phyloP scores from a whole-genome alignment of 1,140 invertebrate species.

The Phymorhynchus buccinoides region DNA sequence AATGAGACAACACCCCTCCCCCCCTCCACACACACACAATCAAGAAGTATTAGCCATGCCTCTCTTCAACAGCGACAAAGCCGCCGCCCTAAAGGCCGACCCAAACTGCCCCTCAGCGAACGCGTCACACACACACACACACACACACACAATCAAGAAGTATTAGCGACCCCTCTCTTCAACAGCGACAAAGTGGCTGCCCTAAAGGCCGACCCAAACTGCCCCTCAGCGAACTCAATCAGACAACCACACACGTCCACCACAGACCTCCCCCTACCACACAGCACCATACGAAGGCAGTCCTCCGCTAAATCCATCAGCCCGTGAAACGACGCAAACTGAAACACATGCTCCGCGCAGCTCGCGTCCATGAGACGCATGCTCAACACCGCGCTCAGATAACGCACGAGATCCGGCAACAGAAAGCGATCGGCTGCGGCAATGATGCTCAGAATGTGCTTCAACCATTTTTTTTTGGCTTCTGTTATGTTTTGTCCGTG shows the following conservation, averaged over 20 bases:
- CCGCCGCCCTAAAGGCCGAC: neutral
- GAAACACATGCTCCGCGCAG: slow-evolving; percentile 4
- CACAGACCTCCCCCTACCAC: neutral
- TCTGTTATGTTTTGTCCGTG: no score
- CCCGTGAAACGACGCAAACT: slow-evolving; percentile 33
- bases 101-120: slow-evolving; percentile 22
- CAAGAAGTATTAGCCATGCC: no score
- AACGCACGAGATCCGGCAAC: slow-evolving; percentile 32
- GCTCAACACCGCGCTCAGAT: slow-evolving; percentile 27
- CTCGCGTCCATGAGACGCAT: neutral
- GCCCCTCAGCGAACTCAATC: slow-evolving; percentile 14
- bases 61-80: slow-evolving; percentile 6
- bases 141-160: neutral
- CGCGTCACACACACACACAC: neutral
- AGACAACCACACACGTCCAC: neutral
- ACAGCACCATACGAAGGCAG: slow-evolving; percentile 15
- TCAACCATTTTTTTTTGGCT: neutral
- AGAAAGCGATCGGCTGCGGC: slow-evolving; percentile 41
- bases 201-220: neutral
- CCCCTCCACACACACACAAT: no score
- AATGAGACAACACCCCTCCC: no score
- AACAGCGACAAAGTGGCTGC: neutral
- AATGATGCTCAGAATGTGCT: slow-evolving; percentile 23
- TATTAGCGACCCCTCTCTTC: neutral
- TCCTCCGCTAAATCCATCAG: slow-evolving; percentile 30